Base-by-base conservation (phyloP, 2,797 vertebrate genomes). In the Triplophysa bombifrons region DNA sequence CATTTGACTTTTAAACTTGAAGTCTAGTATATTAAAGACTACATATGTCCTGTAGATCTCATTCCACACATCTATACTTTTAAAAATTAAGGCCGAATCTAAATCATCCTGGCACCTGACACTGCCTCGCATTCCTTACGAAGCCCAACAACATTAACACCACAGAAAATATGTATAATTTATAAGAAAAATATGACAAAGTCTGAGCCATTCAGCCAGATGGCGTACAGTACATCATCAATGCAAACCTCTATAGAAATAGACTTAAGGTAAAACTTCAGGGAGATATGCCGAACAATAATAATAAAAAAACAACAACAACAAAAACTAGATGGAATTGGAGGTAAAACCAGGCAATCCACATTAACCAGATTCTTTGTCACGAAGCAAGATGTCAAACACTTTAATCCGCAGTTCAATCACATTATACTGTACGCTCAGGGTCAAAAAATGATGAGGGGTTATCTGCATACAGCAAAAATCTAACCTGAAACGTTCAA, bases 51-150 rank as follows among this genome's bases (percentile, higher is more conserved):
- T 78, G 56, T 71, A 71, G 46, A 64, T 51, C 8, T 6, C 20
- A 38, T 67, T 46, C 74, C 12, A 46, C 20, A 34, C 7, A 25
- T 73, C 79, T 56, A 58, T 51, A 77, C 34, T 56, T 72, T 74
- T 73, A 56, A 79, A 83, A 73, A 53, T 78, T 83, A 76, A 84
- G 76, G 74, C 78, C 77, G 38, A 76, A 50, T 20, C 72, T 30
- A 65, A 78, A 72, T 60, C 5, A 77, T 25, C 22, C 25, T 69
- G 53, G 19, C 53, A 69, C 6, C 55, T 41, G 38, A 65, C 12
- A 65, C 38, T 50, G 41, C 41, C 25, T 44, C 53, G 20, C 19
- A 60, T 13, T 50, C 55, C 44, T 51, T n/a, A 9, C 5, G 27
- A 13, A 69, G 25, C 56, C 44, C 44, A 51, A 61, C 25, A 41